Base-by-base conservation (phyloP, 92 coral and sea anemone genomes). In the Paramuricea clavata region DNA sequence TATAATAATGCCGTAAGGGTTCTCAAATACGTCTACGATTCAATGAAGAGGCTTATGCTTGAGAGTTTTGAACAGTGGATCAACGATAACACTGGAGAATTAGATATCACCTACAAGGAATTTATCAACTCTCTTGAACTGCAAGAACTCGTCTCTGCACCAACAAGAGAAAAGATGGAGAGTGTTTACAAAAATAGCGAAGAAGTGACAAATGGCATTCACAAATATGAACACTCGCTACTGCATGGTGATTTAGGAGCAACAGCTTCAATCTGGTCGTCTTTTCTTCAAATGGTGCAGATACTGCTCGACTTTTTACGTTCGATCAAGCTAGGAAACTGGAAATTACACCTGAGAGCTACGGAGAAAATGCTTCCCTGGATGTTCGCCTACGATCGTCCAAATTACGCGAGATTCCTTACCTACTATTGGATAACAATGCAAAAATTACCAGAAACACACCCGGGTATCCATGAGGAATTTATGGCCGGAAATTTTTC, bases 241-340 rank as follows among this genome's bases (percentile, higher is more conserved):
- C 21, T 71, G 23, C 13, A 17, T 0, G 52, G 77, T 33, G 21
- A 12, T 33, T 30, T 71, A 6, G 77, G 77, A 0, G 50, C 77
- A 71, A 71, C 77, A 9, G 77, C 77, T 34, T 71, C 77, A 71
- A 23, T 71, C 21, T 71, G 77, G 77, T 71, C 77, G 5, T 71
- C 77, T 16, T 71, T 71, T n/a, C 50, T 71, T 2, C 21, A 71
- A 32, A 71, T 71, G 77, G 52, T 71, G 4, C 77, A 71, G 52
- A 71, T 71, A 35, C 50, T 71, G 13, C 23, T 71, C 22, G 77
- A 36, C 21, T 71, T 71, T 36, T 12, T n/a, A n/a, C 73, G 73
- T 2, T 65, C 73, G 4, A 32, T 65, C 17, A 65, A 65, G 26
- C 77, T 71, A 0, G 77, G 49, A 33, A 36, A 71, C 27, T 71